Base-by-base conservation (phyloP, 2,888 invertebrate species). In the Peribatodes rhomboidaria region DNA sequence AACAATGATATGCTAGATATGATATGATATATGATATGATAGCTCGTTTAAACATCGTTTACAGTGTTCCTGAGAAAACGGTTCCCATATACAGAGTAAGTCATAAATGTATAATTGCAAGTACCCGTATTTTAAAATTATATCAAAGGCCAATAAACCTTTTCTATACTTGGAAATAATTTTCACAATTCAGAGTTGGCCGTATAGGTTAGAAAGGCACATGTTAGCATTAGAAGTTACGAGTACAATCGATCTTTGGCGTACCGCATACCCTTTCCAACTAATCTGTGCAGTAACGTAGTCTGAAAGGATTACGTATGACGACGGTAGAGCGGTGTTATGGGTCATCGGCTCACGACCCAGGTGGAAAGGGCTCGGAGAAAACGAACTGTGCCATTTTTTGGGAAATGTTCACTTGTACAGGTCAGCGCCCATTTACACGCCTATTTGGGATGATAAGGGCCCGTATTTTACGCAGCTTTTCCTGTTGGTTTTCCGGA, bases 331-430 rank as follows among this genome's bases (percentile, higher is more conserved):
- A 41, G 52, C 22, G 44, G 41, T 42, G 59, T 58, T 67, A 62
- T 66, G 54, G 69, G 70, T 69, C 72, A 70, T 66, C 56, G 68
- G 61, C 66, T 67, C 68, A 46, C 49, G 44, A 49, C 53, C 33
- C 47, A 55, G 42, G 54, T 20, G 54, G 20, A 55, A 52, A 62
- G 39, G 58, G 62, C 20, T 39, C 20, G 14, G 50, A 46, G 42
- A 55, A 46, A 52, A 20, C 47, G 64, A 55, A 39, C 56, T 53
- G 56, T 44, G 50, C 55, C 33, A 56, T 33, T 56, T 64, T 49
- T 31, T 11, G 35, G 31, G 20, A 55, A 27, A 44, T 13, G 31
- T 35, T 54, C 50, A 20, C 35, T 35, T 50, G 18, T 50, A 31
- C 55, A 42, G 55, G 55, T 55, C 55, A 44, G n/a, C 35, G 44